Conservation (phyloP, 2,113 vertebrate genomes). For the Peromyscus californicus region DNA sequence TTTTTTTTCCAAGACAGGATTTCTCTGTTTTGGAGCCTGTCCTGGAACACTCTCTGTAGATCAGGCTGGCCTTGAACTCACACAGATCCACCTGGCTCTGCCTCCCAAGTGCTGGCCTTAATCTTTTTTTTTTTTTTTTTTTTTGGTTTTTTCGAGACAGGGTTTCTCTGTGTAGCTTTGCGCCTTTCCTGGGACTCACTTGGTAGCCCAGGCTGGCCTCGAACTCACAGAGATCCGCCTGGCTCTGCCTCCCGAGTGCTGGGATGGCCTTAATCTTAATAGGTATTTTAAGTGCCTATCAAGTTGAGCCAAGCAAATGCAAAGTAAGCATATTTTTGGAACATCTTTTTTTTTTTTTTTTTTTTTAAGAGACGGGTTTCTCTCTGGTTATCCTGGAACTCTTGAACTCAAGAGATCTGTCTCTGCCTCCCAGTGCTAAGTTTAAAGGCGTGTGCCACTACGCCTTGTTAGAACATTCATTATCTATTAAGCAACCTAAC, state of each 20-base stretch:
- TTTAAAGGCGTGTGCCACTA: background rate
- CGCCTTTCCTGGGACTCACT: too few species aligned
- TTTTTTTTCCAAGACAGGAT: too few species aligned
- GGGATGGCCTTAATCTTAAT: conserved; percentile 7
- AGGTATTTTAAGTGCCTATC: conserved; percentile 58
- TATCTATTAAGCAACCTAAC: conserved; percentile 49
- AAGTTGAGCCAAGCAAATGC: conserved; percentile 58
- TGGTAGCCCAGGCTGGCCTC: too few species aligned
- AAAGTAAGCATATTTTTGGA: background rate
- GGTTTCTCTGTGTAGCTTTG: too few species aligned
- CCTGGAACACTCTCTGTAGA: too few species aligned
- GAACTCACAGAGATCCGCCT: too few species aligned
- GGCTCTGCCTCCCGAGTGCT: too few species aligned
- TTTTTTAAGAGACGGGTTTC: background rate
- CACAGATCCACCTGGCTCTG: too few species aligned
- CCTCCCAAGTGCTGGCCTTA: background rate
- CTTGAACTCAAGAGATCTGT: background rate
- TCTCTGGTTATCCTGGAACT: background rate
- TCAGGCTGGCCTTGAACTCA: too few species aligned
- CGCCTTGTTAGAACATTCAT: background rate
- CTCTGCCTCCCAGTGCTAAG: background rate
- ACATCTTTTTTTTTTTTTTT: background rate
- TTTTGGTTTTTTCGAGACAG: too few species aligned
- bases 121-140: too few species aligned
- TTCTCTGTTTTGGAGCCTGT: too few species aligned